Evolutionary conservation across 2,113 vertebrate species (phyloP), one percentile per base, ranked within the genome.

Genomic region (Ceyx cyanopectus): DNA sequence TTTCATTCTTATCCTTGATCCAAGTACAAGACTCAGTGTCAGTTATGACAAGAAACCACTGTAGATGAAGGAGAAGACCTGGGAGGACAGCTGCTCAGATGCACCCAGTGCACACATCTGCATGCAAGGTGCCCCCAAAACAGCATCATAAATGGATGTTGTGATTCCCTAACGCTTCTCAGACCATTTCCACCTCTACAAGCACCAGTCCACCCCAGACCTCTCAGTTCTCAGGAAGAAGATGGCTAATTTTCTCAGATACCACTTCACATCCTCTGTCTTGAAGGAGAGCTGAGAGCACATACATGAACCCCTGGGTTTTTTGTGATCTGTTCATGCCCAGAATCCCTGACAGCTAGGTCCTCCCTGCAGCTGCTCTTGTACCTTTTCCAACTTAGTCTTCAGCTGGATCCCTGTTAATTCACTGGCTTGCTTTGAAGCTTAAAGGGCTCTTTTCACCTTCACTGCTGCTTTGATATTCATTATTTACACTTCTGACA

Each of bases 281-380:
- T 94, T 95, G 93, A 93, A 87, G 79, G 92, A 93, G 92, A 96
- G 93, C 93, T 94, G 93, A 92, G 79, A 95, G 93, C 92, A 95
- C 85, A 74, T 60, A 18, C 46, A 93, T 19, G 61, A 96, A 90
- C 87, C 87, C 81, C 89, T 62, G 72, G 41, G 32, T 80, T 63
- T 56, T 63, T 75, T 87, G 67, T 67, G 72, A 29, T 70, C 67
- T 60, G n/a, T 61, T 76, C 20, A 3, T 12, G 46, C 27, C 27
- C 74, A 89, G 26, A 66, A 62, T 21, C 46, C 43, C 61, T 5
- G 3, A 30, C 63, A 81, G n/a, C 56, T 58, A 12, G 3, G 2
- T 51, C 21, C 22, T 83, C 22, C 46, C 53, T 67, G 66, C 2
- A 6, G 34, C 57, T 90, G 34, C n/a, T 82, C 43, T 63, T 81